Base-by-base conservation (phyloP, 2,113 vertebrate genomes). In the Papio anubis region DNA sequence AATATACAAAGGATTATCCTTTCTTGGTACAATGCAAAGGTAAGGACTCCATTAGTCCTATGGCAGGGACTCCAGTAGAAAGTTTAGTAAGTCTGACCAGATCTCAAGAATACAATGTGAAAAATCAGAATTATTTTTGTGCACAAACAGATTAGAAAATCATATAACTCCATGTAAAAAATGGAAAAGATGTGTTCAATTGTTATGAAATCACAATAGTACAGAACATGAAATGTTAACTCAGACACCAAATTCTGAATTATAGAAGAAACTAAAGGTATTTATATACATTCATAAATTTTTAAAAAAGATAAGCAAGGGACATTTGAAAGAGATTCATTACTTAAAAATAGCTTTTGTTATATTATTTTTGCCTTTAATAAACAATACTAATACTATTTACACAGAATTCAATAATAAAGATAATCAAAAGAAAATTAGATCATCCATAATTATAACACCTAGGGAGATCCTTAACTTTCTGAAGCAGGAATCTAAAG, bases 31-130 rank as follows among this genome's bases (percentile, higher is more conserved):
- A 57, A 72, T 64, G n/a, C n/a, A 20, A 48, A 25, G 21, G 50
- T 8, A 21, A 79, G 25, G 45, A 73, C 6, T 25, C 30, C 17
- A 59, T 78, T 78, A 48, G 75, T 48, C 75, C 43, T 8, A 17
- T 9, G 14, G 45, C 8, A 32, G 78, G 20, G 55, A 93, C 12
- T 32, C 38, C 17, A 59, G 64, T n/a, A 90, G 52, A 68, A 90
- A 30, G 52, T 40, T 59, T 8, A 32, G 45, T 23, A 86, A 43
- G 30, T 82, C 12, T 78, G 18, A 27, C 25, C 30, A 52, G 38
- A 90, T 79, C 40, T 52, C 72, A 89, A 66, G 86, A 92, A 89
- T 27, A 84, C 79, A 94, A 81, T 64, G 11, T 59, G 48, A 91
- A 93, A 2, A 20, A 4, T 30, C 57, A 13, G 40, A 88, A 73